Percentiles rank a stretch among this genome's conserved stretches.
These are phyloP conservation scores for Sinodicranocentrus sp. DNA, from an alignment of 2,888 invertebrate genomes.

Conservation along the genomic window DNA sequence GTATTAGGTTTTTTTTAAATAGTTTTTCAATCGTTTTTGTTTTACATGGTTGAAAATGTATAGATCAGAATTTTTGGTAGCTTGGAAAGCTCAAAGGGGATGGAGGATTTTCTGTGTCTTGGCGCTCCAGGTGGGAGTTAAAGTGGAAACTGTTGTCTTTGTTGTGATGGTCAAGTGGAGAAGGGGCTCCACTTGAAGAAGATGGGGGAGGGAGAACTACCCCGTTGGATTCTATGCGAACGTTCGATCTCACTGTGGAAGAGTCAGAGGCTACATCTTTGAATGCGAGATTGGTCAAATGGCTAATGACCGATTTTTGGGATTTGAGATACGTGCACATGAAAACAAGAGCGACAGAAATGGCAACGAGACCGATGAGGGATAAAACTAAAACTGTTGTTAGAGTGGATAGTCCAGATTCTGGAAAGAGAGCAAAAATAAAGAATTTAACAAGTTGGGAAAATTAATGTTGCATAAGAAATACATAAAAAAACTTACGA, in stretches of 20 bases:
- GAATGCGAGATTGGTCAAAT: slow-evolving; percentile 63
- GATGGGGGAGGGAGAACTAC: slow-evolving; percentile 28
- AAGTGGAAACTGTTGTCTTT: background rate
- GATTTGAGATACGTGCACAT: slow-evolving; percentile 35
- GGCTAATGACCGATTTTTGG: slow-evolving; percentile 60
- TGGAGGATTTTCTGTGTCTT: background rate
- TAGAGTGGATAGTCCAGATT: too few species aligned
- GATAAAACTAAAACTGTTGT: slow-evolving; percentile 29
- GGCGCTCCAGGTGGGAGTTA: background rate
- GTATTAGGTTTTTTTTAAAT: too few species aligned
- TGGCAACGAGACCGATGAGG: slow-evolving; percentile 25
- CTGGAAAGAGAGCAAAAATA: too few species aligned
- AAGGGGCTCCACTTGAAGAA: too few species aligned
- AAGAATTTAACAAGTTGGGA: too few species aligned
- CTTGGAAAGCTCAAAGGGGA: slow-evolving; percentile 20
- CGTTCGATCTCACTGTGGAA: background rate
- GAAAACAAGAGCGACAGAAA: background rate
- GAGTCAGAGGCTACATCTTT: slow-evolving; percentile 57
- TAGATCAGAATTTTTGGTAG: slow-evolving; percentile 36
- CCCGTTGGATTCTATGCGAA: slow-evolving; percentile 18
- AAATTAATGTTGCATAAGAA: too few species aligned
- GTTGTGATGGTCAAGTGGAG: background rate
- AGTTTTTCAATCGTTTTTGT: background rate
- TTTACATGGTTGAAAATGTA: background rate
- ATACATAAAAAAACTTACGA: slow-evolving; percentile 55